Percentiles rank a stretch among this genome's conserved stretches.
These are phyloP conservation scores for Esox lucius DNA, from an alignment of 2,797 vertebrate species.

Conservation along the genomic window DNA sequence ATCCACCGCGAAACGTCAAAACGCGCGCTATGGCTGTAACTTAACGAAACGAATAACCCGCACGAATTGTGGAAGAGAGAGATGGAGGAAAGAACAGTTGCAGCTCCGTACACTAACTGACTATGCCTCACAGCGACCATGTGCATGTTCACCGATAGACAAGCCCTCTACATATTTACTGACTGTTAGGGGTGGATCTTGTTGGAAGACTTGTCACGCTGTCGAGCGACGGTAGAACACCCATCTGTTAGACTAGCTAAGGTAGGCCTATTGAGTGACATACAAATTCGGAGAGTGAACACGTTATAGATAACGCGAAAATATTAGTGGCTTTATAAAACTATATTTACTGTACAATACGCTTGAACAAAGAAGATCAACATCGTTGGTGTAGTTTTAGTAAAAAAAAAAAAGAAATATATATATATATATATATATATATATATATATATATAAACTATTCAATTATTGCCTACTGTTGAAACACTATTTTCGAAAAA, in stretches of 20 bases:
- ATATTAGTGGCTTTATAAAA: background rate
- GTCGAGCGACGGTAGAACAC: background rate
- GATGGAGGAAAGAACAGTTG: conserved; percentile 5
- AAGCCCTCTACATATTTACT: conserved; percentile 25
- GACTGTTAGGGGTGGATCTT: conserved; percentile 20
- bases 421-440: too few relatives aligned
- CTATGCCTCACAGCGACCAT: conserved; percentile 27
- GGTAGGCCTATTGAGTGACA: background rate
- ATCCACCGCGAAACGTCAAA: background rate
- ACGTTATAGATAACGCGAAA: background rate
- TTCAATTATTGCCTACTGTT: background rate
- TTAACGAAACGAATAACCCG: background rate
- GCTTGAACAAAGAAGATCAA: background rate
- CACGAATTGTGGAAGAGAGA: background rate
- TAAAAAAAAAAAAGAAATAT: too few relatives aligned
- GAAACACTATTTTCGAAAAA: background rate
- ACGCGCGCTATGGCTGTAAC: background rate
- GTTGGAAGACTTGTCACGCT: conserved; percentile 16
- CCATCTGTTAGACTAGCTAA: conserved; percentile 2
- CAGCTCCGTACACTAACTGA: conserved; percentile 21
- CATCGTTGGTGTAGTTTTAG: too few relatives aligned
- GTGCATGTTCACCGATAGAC: conserved; percentile 8
- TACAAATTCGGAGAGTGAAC: background rate
- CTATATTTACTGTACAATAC: background rate
- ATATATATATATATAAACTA: too few relatives aligned